Percentiles rank a stretch among this genome's conserved stretches.
Evolutionary conservation across 2,888 invertebrate species (phyloP).

Genomic region (Junonia oenone): DNA sequence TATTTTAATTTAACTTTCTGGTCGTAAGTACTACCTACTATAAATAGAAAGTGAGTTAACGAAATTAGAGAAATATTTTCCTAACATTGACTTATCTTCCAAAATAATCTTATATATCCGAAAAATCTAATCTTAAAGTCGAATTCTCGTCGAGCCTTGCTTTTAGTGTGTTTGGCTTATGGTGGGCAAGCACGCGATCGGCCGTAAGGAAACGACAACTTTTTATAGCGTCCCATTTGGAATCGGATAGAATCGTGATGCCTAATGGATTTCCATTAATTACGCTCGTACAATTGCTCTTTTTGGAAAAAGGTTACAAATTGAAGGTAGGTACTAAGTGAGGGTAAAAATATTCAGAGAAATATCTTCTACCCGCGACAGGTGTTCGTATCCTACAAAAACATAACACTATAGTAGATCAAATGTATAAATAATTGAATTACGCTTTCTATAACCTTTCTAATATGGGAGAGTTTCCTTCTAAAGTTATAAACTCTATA

Average conservation of each 20-base stretch:
- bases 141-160: background rate
- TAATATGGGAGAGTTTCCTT: no score
- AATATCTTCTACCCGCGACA: no score
- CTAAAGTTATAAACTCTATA: no score
- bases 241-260: background rate
- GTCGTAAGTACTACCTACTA: background rate
- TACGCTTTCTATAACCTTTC: no score
- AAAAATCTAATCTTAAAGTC: background rate
- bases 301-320: background rate
- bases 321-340: no score
- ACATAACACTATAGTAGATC: no score
- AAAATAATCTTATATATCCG: background rate
- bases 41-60: background rate
- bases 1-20: no score
- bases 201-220: background rate
- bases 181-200: background rate
- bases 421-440: no score
- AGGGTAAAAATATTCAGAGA: no score
- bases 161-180: background rate
- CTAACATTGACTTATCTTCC: background rate
- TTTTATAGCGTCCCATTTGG: background rate
- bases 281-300: background rate
- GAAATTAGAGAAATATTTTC: background rate
- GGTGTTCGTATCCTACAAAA: no score
- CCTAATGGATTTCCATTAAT: background rate